Evolutionary conservation across 1,140 invertebrate species (phyloP), one percentile per base, ranked within the genome.

Genomic region (Amphibalanus amphitrite): DNA sequence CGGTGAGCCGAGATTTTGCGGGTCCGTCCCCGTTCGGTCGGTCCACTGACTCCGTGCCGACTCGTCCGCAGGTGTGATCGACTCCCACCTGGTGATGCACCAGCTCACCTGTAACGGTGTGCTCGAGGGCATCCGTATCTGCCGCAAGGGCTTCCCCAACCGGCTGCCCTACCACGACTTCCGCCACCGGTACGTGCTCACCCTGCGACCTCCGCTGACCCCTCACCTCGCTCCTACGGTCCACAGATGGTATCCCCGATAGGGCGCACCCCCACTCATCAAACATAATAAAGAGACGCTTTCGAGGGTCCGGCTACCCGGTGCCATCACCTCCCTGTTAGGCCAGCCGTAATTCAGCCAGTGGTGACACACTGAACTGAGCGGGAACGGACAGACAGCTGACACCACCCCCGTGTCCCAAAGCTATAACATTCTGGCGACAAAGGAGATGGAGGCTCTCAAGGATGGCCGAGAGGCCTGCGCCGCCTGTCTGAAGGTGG

Each of bases 61-160:
- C n/a, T n/a, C n/a, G n/a, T n/a, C 47, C n/a, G 25, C 73, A 72
- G 75, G 75, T 72, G 65, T 81, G 67, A 79, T 82, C 72, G 80
- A 81, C 70, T 76, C 80, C 23, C 72, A 74, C 13, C 75, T 82
- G 47, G 84, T 86, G 65, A 76, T 81, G 67, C 78, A 86, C 77
- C 84, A 86, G 78, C 78, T 86, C 47, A 83, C 84, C 70, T 86
- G 84, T 80, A 86, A 86, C 75, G 84, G 84, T 79, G 84, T 86
- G 72, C 78, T 86, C 82, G 84, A 86, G 78, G 84, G 84, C 70
- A 86, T 86, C 77, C 82, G 85, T 79, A 86, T 86, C 75, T 86
- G 85, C 74, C 78, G 85, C 28, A 86, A 86, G 76, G 85, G 85
- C 70, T 87, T 86, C 81, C 86, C 86, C 74, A 87, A 86, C 73